Evolutionary conservation across 2,113 vertebrate species (phyloP).

Genomic region (Bujurquina vittata): DNA sequence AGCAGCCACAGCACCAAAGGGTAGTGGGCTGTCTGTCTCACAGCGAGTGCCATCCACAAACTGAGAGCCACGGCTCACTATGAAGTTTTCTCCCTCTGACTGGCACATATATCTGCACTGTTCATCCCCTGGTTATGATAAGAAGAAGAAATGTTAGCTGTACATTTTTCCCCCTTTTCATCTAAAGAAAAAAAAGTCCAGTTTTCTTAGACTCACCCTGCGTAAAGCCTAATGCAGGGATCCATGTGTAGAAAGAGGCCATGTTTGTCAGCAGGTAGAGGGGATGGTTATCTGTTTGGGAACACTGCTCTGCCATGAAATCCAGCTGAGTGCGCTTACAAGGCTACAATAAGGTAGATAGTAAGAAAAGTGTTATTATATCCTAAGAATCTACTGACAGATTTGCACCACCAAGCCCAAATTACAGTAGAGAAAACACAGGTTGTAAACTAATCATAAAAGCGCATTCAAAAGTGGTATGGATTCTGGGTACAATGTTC

Average conservation of each 20-base stretch:
- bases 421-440: background rate
- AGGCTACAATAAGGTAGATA: constrained; percentile 70
- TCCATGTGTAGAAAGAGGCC: constrained; percentile 86
- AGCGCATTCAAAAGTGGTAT: background rate
- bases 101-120: constrained; percentile 90
- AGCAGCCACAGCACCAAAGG: constrained; percentile 69
- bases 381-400: background rate
- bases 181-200: background rate
- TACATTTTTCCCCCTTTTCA: background rate
- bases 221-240: constrained; percentile 82
- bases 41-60: constrained; percentile 95
- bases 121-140: constrained; percentile 80
- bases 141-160: background rate
- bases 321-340: constrained; percentile 86
- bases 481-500: constrained; percentile 14
- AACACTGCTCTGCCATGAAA: constrained; percentile 93
- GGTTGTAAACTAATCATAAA: background rate
- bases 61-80: constrained; percentile 85
- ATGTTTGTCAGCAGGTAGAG: constrained; percentile 74
- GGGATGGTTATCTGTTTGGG: constrained; percentile 83
- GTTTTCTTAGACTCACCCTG: constrained; percentile 76
- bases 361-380: background rate
- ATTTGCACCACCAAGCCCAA: background rate
- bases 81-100: constrained; percentile 85
- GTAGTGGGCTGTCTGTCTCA: constrained; percentile 65